Conservation (phyloP, 1,140 invertebrate species). For the Wiebesia pumilae region DNA sequence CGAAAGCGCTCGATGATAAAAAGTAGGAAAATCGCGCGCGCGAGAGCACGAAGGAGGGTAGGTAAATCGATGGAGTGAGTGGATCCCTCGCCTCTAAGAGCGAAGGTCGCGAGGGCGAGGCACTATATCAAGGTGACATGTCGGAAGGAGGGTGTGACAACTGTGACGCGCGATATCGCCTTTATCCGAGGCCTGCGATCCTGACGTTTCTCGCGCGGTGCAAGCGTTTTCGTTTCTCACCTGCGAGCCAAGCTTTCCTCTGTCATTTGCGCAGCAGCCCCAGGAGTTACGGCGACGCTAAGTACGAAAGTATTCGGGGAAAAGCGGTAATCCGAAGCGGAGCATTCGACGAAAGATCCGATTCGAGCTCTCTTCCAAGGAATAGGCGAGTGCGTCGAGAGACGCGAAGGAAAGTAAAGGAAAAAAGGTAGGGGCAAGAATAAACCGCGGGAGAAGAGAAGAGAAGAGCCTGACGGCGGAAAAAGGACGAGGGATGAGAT, state of each 20-base stretch:
- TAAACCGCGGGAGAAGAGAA: constrained; percentile 41
- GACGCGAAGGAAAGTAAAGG: constrained; percentile 32
- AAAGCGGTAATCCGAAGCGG: constrained; percentile 12
- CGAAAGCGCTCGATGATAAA: not conserved
- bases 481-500: constrained; percentile 46
- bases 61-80: constrained; percentile 32
- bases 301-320: not conserved
- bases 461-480: constrained; percentile 15
- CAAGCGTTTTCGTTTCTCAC: not conserved
- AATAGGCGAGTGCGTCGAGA: not conserved
- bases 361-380: not conserved
- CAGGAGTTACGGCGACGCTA: not conserved
- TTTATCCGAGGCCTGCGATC: not conserved
- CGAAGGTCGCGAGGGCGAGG: not conserved
- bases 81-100: constrained; percentile 26
- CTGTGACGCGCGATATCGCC: constrained; percentile 48
- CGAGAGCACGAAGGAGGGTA: not conserved
- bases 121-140: constrained; percentile 52
- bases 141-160: constrained; percentile 49
- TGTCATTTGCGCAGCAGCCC: not conserved
- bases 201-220: not conserved
- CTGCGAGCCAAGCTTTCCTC: not conserved
- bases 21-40: not conserved
- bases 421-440: constrained; percentile 14
- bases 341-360: constrained; percentile 41